Conservation (phyloP, 2,797 vertebrate genomes). For the Sebastes aleutianus region DNA sequence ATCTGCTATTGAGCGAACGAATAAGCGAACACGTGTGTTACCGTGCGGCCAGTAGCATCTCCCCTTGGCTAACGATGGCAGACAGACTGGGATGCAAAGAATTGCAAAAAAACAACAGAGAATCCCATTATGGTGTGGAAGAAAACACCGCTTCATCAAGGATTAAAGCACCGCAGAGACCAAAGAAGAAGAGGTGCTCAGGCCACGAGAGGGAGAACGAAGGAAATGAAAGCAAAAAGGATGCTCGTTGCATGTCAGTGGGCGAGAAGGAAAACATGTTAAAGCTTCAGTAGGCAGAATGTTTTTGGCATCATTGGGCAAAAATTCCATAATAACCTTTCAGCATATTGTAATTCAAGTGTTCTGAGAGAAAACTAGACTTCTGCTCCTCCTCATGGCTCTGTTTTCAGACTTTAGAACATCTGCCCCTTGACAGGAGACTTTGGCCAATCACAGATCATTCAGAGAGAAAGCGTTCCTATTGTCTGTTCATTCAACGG, state of each 20-base stretch:
- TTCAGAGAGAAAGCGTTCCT: too few species aligned
- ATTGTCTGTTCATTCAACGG: too few species aligned
- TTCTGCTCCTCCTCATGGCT: too few species aligned
- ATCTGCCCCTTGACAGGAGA: too few species aligned
- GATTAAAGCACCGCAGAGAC: constrained; percentile 46
- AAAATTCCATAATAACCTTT: too few species aligned
- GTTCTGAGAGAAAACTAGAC: too few species aligned
- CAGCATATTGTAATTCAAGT: too few species aligned
- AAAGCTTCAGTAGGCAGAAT: too few species aligned
- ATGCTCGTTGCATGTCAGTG: not conserved
- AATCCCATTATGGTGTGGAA: constrained; percentile 35
- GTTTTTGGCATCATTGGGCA: too few species aligned
- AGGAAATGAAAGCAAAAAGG: not conserved
- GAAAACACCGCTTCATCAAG: constrained; percentile 52
- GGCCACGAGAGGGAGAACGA: not conserved
- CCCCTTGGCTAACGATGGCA: constrained; percentile 52
- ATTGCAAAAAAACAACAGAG: constrained; percentile 45
- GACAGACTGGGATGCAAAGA: constrained; percentile 25
- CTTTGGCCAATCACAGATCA: too few species aligned
- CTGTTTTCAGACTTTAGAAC: too few species aligned
- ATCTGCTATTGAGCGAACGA: constrained; percentile 42
- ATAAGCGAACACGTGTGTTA: constrained; percentile 8
- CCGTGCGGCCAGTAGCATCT: constrained; percentile 18
- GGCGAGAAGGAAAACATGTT: not conserved
- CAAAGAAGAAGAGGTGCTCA: constrained; percentile 15